Percentiles rank a stretch among this genome's conserved stretches.
Conservation (phyloP, 2,888 invertebrate species). For the Lasius platythorax region DNA sequence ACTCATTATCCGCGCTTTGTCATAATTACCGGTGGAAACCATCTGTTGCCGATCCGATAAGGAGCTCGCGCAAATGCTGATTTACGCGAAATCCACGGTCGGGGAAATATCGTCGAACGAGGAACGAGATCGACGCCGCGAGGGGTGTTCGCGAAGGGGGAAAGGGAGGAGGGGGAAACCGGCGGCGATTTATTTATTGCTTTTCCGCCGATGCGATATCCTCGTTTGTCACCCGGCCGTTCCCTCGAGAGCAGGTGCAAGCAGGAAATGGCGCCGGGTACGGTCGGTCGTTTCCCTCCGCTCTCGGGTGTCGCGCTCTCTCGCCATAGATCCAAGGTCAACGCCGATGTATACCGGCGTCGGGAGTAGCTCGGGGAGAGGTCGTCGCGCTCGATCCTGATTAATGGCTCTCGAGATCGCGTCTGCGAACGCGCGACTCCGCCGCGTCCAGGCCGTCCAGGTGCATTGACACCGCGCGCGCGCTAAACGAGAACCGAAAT, state of each 20-base stretch:
- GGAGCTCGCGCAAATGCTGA: constrained; percentile 30
- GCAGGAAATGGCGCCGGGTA: constrained; percentile 15
- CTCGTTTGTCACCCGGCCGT: constrained; percentile 44
- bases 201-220: constrained; percentile 49
- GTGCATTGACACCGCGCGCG: constrained; percentile 59
- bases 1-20: constrained; percentile 51
- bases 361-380: constrained; percentile 66
- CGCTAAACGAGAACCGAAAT: constrained; percentile 13
- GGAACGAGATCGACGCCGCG: not conserved
- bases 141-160: no score
- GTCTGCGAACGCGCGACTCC: constrained; percentile 41
- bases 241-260: constrained; percentile 39
- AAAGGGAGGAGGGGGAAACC: not conserved
- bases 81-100: constrained; percentile 19
- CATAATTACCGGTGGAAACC: constrained; percentile 43
- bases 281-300: not conserved
- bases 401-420: constrained; percentile 72
- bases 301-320: constrained; percentile 62
- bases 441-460: constrained; percentile 38
- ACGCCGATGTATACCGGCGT: constrained; percentile 60
- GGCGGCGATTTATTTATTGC: not conserved
- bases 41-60: constrained; percentile 37
- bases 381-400: constrained; percentile 74
- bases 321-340: constrained; percentile 74
- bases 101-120: constrained; percentile 13